Evolutionary conservation across 2,797 vertebrate species (phyloP).

Genomic region (Melanotaenia maccullochi): DNA sequence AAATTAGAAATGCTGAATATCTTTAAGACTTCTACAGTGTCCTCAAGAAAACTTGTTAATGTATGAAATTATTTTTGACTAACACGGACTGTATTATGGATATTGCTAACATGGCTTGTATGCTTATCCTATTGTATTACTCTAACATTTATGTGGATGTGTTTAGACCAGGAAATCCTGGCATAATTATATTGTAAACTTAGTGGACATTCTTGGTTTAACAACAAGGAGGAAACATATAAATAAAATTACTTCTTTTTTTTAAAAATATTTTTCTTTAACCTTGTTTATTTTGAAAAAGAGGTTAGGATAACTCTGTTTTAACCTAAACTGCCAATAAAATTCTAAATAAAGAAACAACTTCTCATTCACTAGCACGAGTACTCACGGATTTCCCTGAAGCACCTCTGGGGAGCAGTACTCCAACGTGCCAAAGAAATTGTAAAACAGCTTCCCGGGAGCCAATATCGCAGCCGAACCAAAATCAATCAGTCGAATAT

Average conservation of each 20-base stretch:
- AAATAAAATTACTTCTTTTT: no score
- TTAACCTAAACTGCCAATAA: slow-evolving; percentile 2
- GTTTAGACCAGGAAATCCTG: neutral
- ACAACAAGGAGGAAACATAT: no score
- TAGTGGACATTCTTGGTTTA: no score
- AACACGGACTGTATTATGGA: no score
- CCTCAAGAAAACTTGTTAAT: no score
- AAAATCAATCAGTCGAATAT: slow-evolving; percentile 93
- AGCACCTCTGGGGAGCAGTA: slow-evolving; percentile 97
- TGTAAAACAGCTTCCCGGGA: slow-evolving; percentile 88
- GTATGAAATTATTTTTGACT: no score
- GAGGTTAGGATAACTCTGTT: neutral
- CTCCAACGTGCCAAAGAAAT: slow-evolving; percentile 94
- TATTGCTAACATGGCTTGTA: no score
- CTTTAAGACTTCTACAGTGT: no score
- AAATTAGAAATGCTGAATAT: neutral
- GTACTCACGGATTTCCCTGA: slow-evolving; percentile 91
- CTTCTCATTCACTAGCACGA: neutral
- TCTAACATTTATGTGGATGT: no score
- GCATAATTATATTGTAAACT: no score
- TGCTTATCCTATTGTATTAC: no score
- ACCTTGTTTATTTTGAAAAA: neutral
- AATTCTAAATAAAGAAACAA: neutral
- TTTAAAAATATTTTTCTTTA: neutral
- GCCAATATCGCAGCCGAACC: slow-evolving; percentile 91